Percentiles rank a stretch among this genome's conserved stretches.
These are phyloP conservation scores for Dermochelys coriacea DNA, from an alignment of 2,797 vertebrate species.

Conservation along the genomic window DNA sequence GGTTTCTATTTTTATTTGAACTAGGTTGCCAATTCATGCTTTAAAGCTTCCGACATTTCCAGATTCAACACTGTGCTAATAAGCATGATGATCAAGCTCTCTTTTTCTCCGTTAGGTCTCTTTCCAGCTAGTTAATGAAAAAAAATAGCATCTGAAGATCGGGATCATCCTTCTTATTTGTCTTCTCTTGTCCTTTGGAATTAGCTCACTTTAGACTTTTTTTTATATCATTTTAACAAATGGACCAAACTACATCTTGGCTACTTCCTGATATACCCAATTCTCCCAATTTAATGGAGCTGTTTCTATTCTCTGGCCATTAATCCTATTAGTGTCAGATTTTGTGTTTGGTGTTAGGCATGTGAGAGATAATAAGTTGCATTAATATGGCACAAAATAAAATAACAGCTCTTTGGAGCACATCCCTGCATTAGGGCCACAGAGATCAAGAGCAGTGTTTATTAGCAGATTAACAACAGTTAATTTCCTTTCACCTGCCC, in stretches of 20 bases:
- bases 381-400: background rate
- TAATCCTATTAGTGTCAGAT: background rate
- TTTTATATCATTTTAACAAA: slow-evolving; percentile 36
- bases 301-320: background rate
- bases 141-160: background rate
- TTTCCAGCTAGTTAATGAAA: slow-evolving; percentile 53
- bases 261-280: slow-evolving; percentile 13
- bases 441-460: background rate
- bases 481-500: background rate
- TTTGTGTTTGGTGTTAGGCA: background rate
- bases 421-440: background rate
- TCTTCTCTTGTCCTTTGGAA: background rate
- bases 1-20: background rate
- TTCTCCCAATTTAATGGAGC: background rate
- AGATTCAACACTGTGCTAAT: slow-evolving; percentile 22
- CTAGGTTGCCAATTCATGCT: background rate
- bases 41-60: background rate
- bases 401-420: background rate
- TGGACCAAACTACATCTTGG: slow-evolving; percentile 15
- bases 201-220: background rate
- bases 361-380: accelerated
- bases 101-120: background rate
- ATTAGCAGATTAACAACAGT: accelerated
- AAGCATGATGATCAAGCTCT: background rate
- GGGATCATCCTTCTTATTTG: slow-evolving; percentile 23